A percentile compares a stretch with the other conserved stretches of the same genome.
phyloP scores from a whole-genome alignment of 2,797 vertebrate species.

The Neomorphus geoffroyi region DNA sequence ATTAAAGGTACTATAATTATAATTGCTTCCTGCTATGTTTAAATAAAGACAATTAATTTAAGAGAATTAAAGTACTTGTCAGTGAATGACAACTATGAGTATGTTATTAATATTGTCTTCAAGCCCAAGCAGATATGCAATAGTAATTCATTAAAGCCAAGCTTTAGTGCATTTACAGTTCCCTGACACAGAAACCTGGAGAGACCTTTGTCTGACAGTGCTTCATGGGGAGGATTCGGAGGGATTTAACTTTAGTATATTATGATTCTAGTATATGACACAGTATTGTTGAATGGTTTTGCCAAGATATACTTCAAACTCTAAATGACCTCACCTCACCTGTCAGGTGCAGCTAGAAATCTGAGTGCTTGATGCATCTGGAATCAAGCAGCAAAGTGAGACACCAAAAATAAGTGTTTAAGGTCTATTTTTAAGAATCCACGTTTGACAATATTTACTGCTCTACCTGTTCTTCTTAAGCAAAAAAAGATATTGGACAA shows the following conservation, averaged over 20 bases:
- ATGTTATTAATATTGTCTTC: not conserved
- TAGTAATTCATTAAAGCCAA: not conserved
- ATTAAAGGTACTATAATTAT: not conserved
- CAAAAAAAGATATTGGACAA: not conserved
- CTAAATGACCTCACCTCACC: not conserved
- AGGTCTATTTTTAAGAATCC: not conserved
- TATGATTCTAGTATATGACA: not conserved
- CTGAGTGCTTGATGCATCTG: not conserved
- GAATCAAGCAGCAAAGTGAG: not conserved
- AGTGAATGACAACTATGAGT: not conserved
- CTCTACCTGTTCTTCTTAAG: not conserved
- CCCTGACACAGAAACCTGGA: not conserved
- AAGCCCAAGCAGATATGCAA: not conserved
- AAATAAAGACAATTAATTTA: not conserved
- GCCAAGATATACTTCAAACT: not conserved
- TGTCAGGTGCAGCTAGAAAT: not conserved
- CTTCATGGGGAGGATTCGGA: rapidly evolving
- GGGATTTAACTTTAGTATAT: not conserved
- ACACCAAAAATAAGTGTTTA: not conserved
- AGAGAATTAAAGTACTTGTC: not conserved
- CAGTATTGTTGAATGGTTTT: not conserved
- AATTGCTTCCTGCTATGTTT: constrained; percentile 14
- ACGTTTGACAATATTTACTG: not conserved
- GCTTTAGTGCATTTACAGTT: not conserved
- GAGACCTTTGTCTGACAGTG: not conserved